Conservation (phyloP, 2,113 vertebrate species). For the Hymenochirus boettgeri region DNA sequence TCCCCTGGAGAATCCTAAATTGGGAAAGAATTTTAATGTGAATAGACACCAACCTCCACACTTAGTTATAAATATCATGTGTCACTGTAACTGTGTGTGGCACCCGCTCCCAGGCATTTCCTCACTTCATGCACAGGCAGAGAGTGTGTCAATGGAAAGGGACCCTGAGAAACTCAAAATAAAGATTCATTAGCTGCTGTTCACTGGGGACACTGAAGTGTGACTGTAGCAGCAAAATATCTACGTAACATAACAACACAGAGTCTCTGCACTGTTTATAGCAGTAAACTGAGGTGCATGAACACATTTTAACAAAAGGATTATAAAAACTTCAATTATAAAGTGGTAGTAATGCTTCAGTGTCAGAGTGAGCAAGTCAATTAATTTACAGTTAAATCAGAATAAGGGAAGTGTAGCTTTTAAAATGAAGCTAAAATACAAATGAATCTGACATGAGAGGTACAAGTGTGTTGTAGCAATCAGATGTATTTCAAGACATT, state of each 20-base stretch:
- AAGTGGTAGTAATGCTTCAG: too few relatives aligned
- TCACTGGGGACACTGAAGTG: not conserved
- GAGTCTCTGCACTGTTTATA: too few relatives aligned
- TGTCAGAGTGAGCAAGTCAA: too few relatives aligned
- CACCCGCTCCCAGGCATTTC: conserved; percentile 37
- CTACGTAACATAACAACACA: not conserved
- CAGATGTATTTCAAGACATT: too few relatives aligned
- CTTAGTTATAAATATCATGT: conserved; percentile 37
- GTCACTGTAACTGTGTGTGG: conserved; percentile 39
- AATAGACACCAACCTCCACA: conserved; percentile 24
- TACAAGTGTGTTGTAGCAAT: too few relatives aligned
- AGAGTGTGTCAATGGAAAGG: conserved; percentile 10
- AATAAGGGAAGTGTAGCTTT: too few relatives aligned
- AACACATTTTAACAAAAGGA: too few relatives aligned
- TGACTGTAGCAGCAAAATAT: not conserved
- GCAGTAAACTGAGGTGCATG: too few relatives aligned
- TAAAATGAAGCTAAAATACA: too few relatives aligned
- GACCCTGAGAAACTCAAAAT: conserved; percentile 4
- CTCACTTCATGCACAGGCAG: conserved; percentile 22
- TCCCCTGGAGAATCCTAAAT: conserved; percentile 7
- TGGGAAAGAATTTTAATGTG: conserved; percentile 13
- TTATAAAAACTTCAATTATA: too few relatives aligned
- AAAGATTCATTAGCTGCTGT: conserved; percentile 3
- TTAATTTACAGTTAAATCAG: too few relatives aligned
- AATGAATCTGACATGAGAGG: too few relatives aligned